phyloP scores from a whole-genome alignment of 2,888 invertebrate species.

The Tromatobia lineatoria region DNA sequence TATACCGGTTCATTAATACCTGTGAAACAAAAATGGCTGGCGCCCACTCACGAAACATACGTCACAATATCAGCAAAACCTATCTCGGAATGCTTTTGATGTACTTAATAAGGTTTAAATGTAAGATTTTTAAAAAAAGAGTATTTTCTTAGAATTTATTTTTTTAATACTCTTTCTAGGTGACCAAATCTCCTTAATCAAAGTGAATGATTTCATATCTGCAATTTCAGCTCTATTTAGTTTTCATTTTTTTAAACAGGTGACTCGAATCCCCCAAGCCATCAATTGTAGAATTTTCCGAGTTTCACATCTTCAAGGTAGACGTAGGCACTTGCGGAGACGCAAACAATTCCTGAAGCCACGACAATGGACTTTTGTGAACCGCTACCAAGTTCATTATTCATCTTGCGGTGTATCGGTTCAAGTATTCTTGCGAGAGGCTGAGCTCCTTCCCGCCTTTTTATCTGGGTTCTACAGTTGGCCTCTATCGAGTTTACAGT shows the following conservation, averaged over 20 bases:
- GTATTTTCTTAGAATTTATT: too few species aligned
- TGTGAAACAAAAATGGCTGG: too few species aligned
- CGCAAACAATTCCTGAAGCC: constrained; percentile 77
- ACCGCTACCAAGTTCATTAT: constrained; percentile 55
- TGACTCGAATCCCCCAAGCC: background rate
- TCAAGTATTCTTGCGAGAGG: constrained; percentile 51
- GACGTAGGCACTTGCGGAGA: constrained; percentile 28
- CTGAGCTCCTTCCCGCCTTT: constrained; percentile 41
- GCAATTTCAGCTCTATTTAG: background rate
- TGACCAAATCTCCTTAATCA: too few species aligned
- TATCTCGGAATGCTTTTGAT: too few species aligned
- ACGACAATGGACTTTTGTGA: constrained; percentile 79
- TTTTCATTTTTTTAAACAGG: too few species aligned
- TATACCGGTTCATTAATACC: too few species aligned
- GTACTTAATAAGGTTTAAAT: too few species aligned
- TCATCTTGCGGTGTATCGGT: constrained; percentile 50
- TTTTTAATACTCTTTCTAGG: too few species aligned
- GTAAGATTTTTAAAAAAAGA: too few species aligned
- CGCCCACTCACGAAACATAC: too few species aligned
- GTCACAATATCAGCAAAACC: too few species aligned
- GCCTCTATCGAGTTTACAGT: constrained; percentile 54
- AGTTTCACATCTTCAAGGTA: background rate
- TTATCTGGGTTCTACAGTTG: constrained; percentile 18
- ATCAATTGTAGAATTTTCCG: background rate
- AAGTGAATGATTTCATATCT: too few species aligned